Evolutionary conservation across 2,797 vertebrate genomes (phyloP), one percentile per base, ranked within the genome.

Genomic region (Holocentrus rufus): DNA sequence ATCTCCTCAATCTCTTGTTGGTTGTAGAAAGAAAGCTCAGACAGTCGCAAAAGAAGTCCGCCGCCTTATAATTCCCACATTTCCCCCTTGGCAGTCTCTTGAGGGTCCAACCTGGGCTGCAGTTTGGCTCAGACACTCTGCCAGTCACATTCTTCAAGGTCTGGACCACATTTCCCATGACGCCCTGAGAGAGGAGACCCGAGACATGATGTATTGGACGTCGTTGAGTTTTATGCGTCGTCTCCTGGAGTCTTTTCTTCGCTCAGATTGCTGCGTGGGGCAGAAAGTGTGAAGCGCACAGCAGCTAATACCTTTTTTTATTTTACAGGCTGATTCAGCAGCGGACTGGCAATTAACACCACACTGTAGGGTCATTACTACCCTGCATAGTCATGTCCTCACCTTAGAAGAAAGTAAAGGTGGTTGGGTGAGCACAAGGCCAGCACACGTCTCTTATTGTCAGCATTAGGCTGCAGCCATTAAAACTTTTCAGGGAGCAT

Each of bases 361-460:
- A 17, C 52, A 49, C 74, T 55, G 81, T 82, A 81, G 59, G 74
- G 69, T 77, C 82, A 81, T 85, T 67, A 69, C 67, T 46, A 49
- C 22, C 49, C 70, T 31, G 70, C 44, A 13, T 49, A 25, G 70
- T 20, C 27, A 77, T 69, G 69, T 66, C 66, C 75, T 75, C 52
- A 62, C 78, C 78, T 72, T 31, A 44, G 60, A 81, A 72, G 50
- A 62, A 72, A 70, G 71, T 72, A 62, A 72, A 65, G 74, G 69
- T 66, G 69, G 74, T 31, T 72, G 70, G 75, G 49, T 31, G 57
- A 83, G 65, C 53, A 52, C 81, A 58, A 50, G 80, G 69, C 75
- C 74, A 70, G 83, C 85, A 83, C 77, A 66, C 84, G 74, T 74
- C 78, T 74, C 80, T 72, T 74, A 82, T 81, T 83, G 83, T 82